Evolutionary conservation across 1,140 invertebrate species (phyloP), one percentile per base, ranked within the genome.

Genomic region (Saccostrea cuccullata): DNA sequence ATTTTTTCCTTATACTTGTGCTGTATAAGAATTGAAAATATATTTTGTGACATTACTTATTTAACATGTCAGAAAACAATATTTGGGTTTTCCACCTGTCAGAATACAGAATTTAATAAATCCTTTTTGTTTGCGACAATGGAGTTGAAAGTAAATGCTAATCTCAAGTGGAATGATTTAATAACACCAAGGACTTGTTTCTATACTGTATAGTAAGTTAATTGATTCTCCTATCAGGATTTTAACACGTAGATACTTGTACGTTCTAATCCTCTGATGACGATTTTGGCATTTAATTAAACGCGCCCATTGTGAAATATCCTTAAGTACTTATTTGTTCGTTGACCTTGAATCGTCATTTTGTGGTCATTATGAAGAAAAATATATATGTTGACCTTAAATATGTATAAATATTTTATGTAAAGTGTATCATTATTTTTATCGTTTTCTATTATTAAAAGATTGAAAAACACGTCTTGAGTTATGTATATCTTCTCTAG

Each of bases 391-490:
- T 15, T 20, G 13, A 77, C 30, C 70, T 17, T 12, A 15, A 13
- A 13, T 77, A 17, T 15, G 47, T 5, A 47, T 47, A 6, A 47
- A 47, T 47, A 47, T 36, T 77, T 30, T 0, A 26, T 36, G 70
- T 77, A 77, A 4, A 26, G 23, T 36, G 30, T 77, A 15, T 11
- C 26, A 30, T 26, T 77, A 12, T 73, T 9, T 12, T 26, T 73
- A 26, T 73, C 67, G 13, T 64, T 77, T 77, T 77, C 26, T 11
- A 13, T 77, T 30, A 77, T 77, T 77, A 77, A 77, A 77, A 30
- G 13, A 15, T 15, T 30, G 26, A 26, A 36, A 36, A 36, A 30
- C 30, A 26, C 70, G 23, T 77, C 26, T 77, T 36, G 12, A 77
- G 70, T 77, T 12, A 13, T 30, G 30, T 17, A 2, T 12, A 13